phyloP scores from a whole-genome alignment of 2,113 vertebrate species.

The Campylomormyrus numenius region DNA sequence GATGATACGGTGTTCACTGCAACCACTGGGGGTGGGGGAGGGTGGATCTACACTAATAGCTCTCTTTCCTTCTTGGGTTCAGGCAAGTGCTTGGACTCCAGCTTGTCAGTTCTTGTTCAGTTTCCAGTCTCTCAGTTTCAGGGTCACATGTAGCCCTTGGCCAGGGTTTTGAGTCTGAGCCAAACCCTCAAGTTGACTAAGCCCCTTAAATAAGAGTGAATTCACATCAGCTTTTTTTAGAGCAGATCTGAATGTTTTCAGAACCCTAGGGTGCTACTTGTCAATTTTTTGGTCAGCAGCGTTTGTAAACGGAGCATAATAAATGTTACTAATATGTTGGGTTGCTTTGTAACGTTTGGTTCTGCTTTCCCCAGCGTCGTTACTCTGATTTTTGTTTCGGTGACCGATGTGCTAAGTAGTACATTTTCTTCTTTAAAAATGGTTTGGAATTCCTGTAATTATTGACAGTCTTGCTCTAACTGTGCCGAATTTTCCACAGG shows the following conservation, averaged over 20 bases:
- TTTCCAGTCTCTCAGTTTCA: neutral
- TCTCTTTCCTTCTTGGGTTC: slow-evolving; percentile 48
- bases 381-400: neutral
- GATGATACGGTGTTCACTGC: neutral
- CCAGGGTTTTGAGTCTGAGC: neutral
- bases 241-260: neutral
- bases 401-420: neutral
- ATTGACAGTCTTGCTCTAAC: neutral
- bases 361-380: neutral
- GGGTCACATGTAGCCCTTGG: neutral
- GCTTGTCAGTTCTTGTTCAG: neutral
- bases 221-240: neutral
- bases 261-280: neutral
- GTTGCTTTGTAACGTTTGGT: neutral
- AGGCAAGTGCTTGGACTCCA: neutral
- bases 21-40: neutral
- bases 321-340: neutral
- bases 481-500: neutral
- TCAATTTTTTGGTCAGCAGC: neutral
- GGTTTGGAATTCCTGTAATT: neutral
- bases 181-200: neutral
- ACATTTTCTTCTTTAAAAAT: neutral
- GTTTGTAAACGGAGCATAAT: neutral
- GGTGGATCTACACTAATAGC: slow-evolving; percentile 38
- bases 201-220: neutral